These are phyloP conservation scores for Dasysyrphus tricinctus DNA, from an alignment of 2,888 invertebrate genomes.

Conservation along the genomic window DNA sequence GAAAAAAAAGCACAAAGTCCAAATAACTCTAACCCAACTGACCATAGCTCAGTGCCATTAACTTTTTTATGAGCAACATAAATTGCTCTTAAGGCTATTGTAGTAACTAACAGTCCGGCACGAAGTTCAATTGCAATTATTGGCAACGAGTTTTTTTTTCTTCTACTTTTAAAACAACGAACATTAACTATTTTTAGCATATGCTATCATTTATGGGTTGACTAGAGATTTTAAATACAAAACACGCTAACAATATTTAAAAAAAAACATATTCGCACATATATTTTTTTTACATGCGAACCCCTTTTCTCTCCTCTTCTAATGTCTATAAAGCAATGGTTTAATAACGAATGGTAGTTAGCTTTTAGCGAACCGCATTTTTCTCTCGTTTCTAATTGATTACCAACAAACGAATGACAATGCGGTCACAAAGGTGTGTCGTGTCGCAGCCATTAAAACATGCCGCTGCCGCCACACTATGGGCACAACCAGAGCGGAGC, in stretches of 20 bases:
- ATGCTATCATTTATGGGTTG: constrained; percentile 70
- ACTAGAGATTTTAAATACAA: constrained; percentile 61
- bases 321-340: background rate
- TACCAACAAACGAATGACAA: constrained; percentile 75
- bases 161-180: constrained; percentile 27
- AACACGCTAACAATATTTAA: constrained; percentile 33
- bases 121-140: constrained; percentile 63
- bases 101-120: constrained; percentile 32
- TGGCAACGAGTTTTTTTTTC: constrained; percentile 39
- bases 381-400: constrained; percentile 72
- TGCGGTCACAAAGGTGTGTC: constrained; percentile 76
- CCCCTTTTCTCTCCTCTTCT: constrained; percentile 13
- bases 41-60: constrained; percentile 50
- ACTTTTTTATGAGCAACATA: constrained; percentile 40
- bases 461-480: constrained; percentile 60
- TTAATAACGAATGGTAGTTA: constrained; percentile 52
- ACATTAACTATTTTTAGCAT: constrained; percentile 70
- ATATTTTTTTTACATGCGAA: constrained; percentile 20
- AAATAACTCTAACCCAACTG: constrained; percentile 40
- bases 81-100: constrained; percentile 13
- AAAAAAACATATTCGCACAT: constrained; percentile 41
- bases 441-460: constrained; percentile 64
- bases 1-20: constrained; percentile 46
- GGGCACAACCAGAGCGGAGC: constrained; percentile 73
- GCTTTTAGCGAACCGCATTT: constrained; percentile 65